phyloP scores from a whole-genome alignment of 2,113 vertebrate species.

The Raphicerus campestris region DNA sequence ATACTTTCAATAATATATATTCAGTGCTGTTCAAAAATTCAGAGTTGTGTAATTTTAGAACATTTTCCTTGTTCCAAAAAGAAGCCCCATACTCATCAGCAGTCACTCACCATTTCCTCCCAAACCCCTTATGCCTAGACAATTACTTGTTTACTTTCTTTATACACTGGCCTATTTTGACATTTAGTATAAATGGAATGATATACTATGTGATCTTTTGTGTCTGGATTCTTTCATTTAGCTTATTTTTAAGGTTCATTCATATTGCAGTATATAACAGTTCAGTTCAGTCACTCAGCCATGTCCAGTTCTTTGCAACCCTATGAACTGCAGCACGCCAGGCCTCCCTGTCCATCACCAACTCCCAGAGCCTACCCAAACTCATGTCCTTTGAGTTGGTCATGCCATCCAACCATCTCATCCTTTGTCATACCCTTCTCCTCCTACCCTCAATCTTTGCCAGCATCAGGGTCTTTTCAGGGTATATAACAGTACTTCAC shows the following conservation, averaged over 20 bases:
- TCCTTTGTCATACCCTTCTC: neutral
- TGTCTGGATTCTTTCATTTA: neutral
- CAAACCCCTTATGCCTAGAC: neutral
- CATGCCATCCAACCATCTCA: neutral
- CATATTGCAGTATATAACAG: neutral
- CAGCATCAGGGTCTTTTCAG: neutral
- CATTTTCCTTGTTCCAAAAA: neutral
- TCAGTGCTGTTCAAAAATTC: neutral
- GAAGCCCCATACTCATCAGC: neutral
- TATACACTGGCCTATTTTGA: neutral
- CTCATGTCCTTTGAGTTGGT: neutral
- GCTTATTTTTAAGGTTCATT: neutral
- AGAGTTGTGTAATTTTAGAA: neutral
- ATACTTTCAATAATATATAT: neutral
- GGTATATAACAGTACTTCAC: neutral
- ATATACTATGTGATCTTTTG: neutral
- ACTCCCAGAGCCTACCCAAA: neutral
- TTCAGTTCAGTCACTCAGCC: neutral
- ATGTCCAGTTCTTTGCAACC: neutral
- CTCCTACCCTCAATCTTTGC: neutral
- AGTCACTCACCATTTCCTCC: neutral
- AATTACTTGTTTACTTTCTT: neutral
- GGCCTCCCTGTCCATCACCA: neutral
- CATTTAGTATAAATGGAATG: neutral
- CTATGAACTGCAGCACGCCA: neutral